These are phyloP conservation scores for Drosophila quadrilineata DNA, from an alignment of 1,140 invertebrate species.

Conservation along the genomic window DNA sequence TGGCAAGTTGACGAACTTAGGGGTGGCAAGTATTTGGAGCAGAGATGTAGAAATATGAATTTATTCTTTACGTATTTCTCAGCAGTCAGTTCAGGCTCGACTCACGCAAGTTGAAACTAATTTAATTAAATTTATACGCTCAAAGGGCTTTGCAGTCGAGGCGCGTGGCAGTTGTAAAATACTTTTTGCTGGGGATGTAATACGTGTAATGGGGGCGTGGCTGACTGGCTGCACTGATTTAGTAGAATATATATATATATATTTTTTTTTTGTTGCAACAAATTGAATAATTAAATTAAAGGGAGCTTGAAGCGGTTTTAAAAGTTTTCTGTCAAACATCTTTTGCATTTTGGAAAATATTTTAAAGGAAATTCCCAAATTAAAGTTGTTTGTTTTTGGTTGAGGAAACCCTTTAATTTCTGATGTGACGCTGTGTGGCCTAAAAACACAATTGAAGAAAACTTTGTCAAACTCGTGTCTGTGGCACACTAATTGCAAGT, in stretches of 20 bases:
- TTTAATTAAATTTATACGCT: slow-evolving; percentile 54
- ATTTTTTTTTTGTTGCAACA: slow-evolving; percentile 19
- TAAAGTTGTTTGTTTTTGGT: neutral
- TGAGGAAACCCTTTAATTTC: slow-evolving; percentile 3
- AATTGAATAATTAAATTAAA: slow-evolving; percentile 42
- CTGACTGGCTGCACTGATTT: slow-evolving; percentile 20
- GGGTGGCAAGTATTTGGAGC: neutral
- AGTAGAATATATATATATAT: neutral
- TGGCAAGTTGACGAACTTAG: neutral
- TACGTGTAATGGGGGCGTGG: neutral
- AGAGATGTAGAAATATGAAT: slow-evolving; percentile 21
- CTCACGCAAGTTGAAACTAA: slow-evolving; percentile 35
- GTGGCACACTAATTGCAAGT: slow-evolving; percentile 60
- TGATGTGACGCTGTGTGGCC: slow-evolving; percentile 46
- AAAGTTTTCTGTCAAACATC: too few relatives aligned
- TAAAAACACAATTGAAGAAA: slow-evolving; percentile 69
- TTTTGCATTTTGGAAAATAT: neutral
- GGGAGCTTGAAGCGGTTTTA: too few relatives aligned
- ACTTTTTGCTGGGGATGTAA: neutral
- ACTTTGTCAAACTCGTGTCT: slow-evolving; percentile 40
- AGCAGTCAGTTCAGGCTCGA: slow-evolving; percentile 1
- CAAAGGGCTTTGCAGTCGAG: slow-evolving; percentile 30
- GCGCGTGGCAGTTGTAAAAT: slow-evolving; percentile 22
- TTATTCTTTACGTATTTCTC: slow-evolving; percentile 8
- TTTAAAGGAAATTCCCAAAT: too few relatives aligned